Evolutionary conservation across 2,888 invertebrate species (phyloP).

Genomic region (Athripsodes cinereus): DNA sequence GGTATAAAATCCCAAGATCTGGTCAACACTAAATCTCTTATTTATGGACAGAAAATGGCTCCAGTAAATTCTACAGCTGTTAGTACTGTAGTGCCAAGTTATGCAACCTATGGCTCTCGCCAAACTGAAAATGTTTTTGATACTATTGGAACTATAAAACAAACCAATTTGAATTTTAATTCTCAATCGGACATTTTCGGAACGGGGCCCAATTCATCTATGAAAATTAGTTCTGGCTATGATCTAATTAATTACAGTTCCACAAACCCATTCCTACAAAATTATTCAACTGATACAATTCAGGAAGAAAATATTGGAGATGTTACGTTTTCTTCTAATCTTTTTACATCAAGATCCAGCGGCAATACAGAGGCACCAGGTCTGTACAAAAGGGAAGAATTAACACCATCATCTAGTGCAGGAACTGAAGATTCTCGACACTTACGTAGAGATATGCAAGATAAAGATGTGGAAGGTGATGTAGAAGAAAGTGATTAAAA

Average conservation of each 20-base stretch:
- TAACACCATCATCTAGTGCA: constrained; percentile 50
- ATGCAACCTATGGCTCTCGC: constrained; percentile 23
- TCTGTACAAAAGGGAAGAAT: constrained; percentile 39
- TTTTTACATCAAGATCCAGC: constrained; percentile 19
- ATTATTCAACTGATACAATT: constrained; percentile 44
- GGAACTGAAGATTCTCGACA: constrained; percentile 53
- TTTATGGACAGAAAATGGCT: constrained; percentile 27
- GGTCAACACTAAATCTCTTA: constrained; percentile 12
- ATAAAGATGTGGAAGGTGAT: constrained; percentile 52
- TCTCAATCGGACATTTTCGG: constrained; percentile 18
- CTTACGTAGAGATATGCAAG: constrained; percentile 44
- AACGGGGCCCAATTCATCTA: constrained; percentile 12
- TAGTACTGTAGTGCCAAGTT: constrained; percentile 23
- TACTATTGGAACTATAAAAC: constrained; percentile 13
- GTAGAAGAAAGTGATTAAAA: constrained; percentile 51
- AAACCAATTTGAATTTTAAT: constrained; percentile 6
- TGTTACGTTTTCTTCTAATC: constrained; percentile 30
- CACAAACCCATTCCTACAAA: constrained; percentile 58
- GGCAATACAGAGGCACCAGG: constrained; percentile 18
- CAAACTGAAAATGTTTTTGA: constrained; percentile 15
- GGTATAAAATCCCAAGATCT: constrained; percentile 20
- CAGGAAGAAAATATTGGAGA: constrained; percentile 39
- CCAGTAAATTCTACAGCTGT: constrained; percentile 25
- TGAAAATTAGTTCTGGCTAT: constrained; percentile 11
- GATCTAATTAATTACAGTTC: constrained; percentile 35